Evolutionary conservation across 2,113 vertebrate genomes (phyloP).

Genomic region (Atherinomorus stipes): DNA sequence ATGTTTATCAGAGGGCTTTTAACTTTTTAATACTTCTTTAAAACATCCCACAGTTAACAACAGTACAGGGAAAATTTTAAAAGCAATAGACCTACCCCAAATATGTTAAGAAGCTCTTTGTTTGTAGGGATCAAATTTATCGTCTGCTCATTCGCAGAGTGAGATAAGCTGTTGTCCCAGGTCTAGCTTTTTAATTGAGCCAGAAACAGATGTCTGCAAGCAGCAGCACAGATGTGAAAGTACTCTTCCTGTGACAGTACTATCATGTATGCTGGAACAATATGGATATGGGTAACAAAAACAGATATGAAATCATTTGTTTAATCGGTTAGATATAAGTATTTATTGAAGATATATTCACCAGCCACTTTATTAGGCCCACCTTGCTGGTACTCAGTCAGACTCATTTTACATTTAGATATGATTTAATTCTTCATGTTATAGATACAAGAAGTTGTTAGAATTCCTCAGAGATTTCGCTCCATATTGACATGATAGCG

Average conservation of each 20-base stretch:
- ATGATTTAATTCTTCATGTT: no score
- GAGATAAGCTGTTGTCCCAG: constrained; percentile 1
- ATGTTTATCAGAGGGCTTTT: not conserved
- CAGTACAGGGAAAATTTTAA: not conserved
- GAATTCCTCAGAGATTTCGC: no score
- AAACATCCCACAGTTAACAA: constrained; percentile 2
- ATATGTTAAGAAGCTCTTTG: not conserved
- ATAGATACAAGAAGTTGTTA: no score
- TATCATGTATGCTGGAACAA: not conserved
- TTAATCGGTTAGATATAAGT: constrained; percentile 4
- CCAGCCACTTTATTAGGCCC: no score
- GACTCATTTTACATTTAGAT: not conserved
- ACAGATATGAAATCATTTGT: not conserved
- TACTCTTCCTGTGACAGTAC: not conserved
- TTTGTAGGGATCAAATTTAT: not conserved
- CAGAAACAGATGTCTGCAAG: constrained; percentile 10
- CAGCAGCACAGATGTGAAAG: not conserved
- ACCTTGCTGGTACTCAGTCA: no score
- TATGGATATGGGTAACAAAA: not conserved
- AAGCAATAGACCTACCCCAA: not conserved
- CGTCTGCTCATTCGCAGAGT: not conserved
- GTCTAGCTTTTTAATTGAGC: constrained; percentile 4
- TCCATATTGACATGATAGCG: no score
- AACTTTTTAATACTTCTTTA: not conserved
- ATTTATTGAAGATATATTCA: not conserved